Base-by-base conservation (phyloP, 1,140 invertebrate species). In the Archivesica marissinica region DNA sequence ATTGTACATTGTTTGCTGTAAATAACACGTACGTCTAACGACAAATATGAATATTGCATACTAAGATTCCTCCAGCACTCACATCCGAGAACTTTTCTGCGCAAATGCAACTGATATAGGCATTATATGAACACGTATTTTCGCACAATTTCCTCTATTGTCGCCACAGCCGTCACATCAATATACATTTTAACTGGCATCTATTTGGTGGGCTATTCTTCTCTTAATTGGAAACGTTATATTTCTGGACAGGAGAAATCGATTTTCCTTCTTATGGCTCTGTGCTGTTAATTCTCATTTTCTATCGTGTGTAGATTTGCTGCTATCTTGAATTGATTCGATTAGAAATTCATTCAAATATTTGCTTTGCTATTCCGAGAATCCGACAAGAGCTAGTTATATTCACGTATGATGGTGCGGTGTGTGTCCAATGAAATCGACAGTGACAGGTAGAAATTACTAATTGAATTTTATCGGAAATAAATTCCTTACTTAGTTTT, bases 261-360 rank as follows among this genome's bases (percentile, higher is more conserved):
- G 59, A 64, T 64, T 64, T 64, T 33, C 59, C 38, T 64, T 64
- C 59, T 64, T 35, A 25, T 64, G 30, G 25, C 59, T 64, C 59
- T 17, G 3, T 15, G 30, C 59, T 35, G 38, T 64, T 35, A 64
- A 64, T 64, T 64, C 59, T 64, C 59, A 35, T 64, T 64, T 64
- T 35, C 30, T 33, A 35, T 64, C 59, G 9, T 20, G 30, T 64
- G 59, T 64, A 64, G 59, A 64, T 64, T 64, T 35, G 59, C 28
- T 35, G 13, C 59, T 64, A 64, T 64, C 59, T 6, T 64, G 59
- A 64, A 64, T 28, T 64, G 59, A 64, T 64, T 64, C 59, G 59
- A 64, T 64, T 64, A 64, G 59, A 20, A 35, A 64, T 64, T 64
- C 59, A 35, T 30, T 64, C 59, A 64, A 64, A 64, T 64, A 64